phyloP scores from a whole-genome alignment of 2,113 vertebrate species.

The Chlamydotis undulata region DNA sequence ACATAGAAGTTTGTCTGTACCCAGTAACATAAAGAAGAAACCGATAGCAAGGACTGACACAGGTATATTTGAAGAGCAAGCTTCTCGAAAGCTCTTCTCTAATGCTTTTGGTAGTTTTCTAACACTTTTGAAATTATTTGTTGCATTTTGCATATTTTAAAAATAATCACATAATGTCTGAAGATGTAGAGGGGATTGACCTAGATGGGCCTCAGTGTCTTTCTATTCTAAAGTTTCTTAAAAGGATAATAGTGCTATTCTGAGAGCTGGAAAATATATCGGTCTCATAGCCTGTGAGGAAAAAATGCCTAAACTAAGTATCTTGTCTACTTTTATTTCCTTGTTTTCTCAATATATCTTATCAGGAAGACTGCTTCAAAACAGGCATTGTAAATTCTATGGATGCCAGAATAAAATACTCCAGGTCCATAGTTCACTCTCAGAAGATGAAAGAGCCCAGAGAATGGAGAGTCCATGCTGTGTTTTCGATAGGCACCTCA shows the following conservation, averaged over 20 bases:
- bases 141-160: constrained; percentile 34
- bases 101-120: background rate
- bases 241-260: constrained; percentile 42
- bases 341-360: constrained; percentile 57
- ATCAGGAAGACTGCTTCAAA: constrained; percentile 50
- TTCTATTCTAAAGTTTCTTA: constrained; percentile 46
- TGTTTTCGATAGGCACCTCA: constrained; percentile 6
- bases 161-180: constrained; percentile 25
- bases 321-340: constrained; percentile 59
- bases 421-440: constrained; percentile 33
- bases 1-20: constrained; percentile 5
- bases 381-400: constrained; percentile 55
- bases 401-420: constrained; percentile 53
- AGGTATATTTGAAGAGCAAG: background rate
- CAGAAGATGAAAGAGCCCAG: constrained; percentile 56
- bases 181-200: constrained; percentile 38
- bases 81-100: background rate
- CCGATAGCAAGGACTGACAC: background rate
- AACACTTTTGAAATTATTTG: constrained; percentile 7
- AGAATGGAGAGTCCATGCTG: constrained; percentile 35
- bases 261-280: constrained; percentile 1
- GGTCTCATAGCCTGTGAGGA: constrained; percentile 2
- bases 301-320: constrained; percentile 58
- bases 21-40: constrained; percentile 7
- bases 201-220: background rate